Conservation (phyloP, 2,113 vertebrate species). For the Trichomycterus rosablanca region DNA sequence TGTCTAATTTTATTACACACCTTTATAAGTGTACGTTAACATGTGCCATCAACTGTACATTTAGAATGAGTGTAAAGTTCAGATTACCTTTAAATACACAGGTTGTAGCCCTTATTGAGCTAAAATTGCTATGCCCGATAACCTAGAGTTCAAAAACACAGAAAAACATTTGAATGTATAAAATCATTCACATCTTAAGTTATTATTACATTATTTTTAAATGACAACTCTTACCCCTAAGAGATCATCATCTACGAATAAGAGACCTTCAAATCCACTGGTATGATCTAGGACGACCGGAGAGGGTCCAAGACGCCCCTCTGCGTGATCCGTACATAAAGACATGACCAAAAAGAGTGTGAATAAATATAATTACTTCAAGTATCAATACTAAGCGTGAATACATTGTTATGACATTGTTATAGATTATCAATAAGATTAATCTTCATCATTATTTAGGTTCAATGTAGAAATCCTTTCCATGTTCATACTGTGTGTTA, state of each 20-base stretch:
- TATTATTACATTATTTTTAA: too few species aligned
- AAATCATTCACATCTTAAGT: too few species aligned
- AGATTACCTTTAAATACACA: constrained; percentile 89
- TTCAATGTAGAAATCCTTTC: too few species aligned
- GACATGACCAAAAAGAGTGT: background rate
- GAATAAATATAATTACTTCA: too few species aligned
- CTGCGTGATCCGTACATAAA: constrained; percentile 59
- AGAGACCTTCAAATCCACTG: constrained; percentile 90
- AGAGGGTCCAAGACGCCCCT: constrained; percentile 86
- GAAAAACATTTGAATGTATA: constrained; percentile 28
- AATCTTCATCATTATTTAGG: too few species aligned
- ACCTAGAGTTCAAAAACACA: constrained; percentile 75
- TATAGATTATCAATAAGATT: too few species aligned
- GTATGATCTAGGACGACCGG: constrained; percentile 93
- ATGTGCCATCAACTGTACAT: too few species aligned
- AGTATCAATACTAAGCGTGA: too few species aligned
- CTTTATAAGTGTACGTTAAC: background rate
- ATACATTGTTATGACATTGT: too few species aligned
- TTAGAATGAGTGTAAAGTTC: too few species aligned
- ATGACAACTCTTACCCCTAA: constrained; percentile 78
- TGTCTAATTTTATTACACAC: too few species aligned
- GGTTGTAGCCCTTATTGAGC: constrained; percentile 92
- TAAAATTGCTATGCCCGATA: constrained; percentile 98
- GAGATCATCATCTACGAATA: constrained; percentile 94
- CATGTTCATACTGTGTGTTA: too few species aligned